Conservation (phyloP, 2,113 vertebrate genomes). For the Piaya cayana region DNA sequence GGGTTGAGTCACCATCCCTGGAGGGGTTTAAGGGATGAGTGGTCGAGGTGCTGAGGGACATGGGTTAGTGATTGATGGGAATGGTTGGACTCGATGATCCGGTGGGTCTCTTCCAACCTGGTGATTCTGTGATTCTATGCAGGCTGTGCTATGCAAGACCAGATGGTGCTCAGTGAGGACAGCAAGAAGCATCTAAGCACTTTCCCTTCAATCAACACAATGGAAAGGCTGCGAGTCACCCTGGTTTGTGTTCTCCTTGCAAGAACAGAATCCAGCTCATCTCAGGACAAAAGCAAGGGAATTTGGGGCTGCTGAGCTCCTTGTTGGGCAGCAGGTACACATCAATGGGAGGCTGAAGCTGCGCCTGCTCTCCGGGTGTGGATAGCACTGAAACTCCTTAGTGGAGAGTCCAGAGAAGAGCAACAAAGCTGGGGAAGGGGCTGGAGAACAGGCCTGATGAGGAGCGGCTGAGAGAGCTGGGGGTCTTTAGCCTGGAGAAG, state of each 20-base stretch:
- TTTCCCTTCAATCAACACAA: rapidly evolving
- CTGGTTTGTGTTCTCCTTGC: rapidly evolving
- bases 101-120: too few relatives aligned
- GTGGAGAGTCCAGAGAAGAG: too few relatives aligned
- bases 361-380: not conserved
- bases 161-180: not conserved
- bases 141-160: not conserved
- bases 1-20: too few relatives aligned
- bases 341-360: not conserved
- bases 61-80: too few relatives aligned
- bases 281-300: not conserved
- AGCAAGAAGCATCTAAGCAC: not conserved
- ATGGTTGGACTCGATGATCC: too few relatives aligned
- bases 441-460: too few relatives aligned
- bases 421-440: too few relatives aligned
- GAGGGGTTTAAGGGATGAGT: too few relatives aligned
- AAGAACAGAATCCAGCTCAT: not conserved
- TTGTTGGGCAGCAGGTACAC: not conserved
- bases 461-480: too few relatives aligned
- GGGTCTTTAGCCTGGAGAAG: too few relatives aligned
- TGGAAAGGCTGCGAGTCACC: not conserved
- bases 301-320: rapidly evolving
- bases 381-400: rapidly evolving
- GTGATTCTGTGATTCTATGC: too few relatives aligned
- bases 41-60: too few relatives aligned